Evolutionary conservation across 1,140 invertebrate species (phyloP), one percentile per base, ranked within the genome.

Genomic region (Temnothorax nylanderi): DNA sequence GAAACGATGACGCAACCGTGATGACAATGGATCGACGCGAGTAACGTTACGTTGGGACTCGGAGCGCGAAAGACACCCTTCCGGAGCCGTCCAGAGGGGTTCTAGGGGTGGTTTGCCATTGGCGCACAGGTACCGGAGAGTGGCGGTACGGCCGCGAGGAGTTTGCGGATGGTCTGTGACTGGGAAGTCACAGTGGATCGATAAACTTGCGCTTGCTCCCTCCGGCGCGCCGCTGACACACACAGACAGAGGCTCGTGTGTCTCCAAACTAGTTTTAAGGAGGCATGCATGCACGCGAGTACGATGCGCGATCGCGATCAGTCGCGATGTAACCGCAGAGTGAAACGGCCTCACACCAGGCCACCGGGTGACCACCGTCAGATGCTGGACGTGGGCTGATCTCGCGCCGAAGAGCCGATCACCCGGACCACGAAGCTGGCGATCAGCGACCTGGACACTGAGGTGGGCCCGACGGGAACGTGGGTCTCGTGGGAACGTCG

Each of bases 241-340:
- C 69, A 21, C 69, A 84, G 41, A 75, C 54, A 58, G 7, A 37
- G 41, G 13, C 54, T 34, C 60, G 44, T 62, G 37, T 64, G 51
- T 88, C 71, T 72, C 89, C 86, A 92, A 92, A 89, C 88, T 86
- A 90, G 90, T 90, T 93, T 93, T 90, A 92, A 93, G 92, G 91
- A 93, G 87, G 88, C 64, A 69, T 71, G 77, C 64, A 81, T 71
- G 49, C 49, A 81, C 34, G 77, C 91, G 72, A 77, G 71, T 90
- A 88, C 81, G 88, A 90, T 92, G 92, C 87, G 90, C 75, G 87
- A 77, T 72, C 89, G 72, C 85, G 90, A 91, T 94, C 94, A 95
- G 95, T 95, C 94, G 94, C 94, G 93, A 95, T 95, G 95, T 95
- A 95, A 95, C 94, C 94, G 92, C 91, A 91, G 93, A 89, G 93